phyloP scores from a whole-genome alignment of 2,888 invertebrate species.

The Volucella zonaria region DNA sequence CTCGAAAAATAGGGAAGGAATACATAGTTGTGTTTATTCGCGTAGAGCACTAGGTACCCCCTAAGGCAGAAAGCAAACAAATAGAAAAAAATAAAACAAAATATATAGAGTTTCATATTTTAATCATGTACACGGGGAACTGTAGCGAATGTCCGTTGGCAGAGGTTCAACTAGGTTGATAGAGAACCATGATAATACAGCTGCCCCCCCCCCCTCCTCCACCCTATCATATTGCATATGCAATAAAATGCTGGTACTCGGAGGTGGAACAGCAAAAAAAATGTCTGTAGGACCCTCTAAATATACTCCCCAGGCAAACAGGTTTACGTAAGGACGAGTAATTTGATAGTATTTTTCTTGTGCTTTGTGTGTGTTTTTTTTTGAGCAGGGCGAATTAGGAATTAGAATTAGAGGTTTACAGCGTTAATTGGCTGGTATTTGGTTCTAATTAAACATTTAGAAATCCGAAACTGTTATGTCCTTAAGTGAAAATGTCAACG shows the following conservation, averaged over 20 bases:
- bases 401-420: slow-evolving; percentile 4
- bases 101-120: slow-evolving; percentile 37
- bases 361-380: slow-evolving; percentile 7
- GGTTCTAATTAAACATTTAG: slow-evolving; percentile 50
- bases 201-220: background rate
- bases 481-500: background rate
- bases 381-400: slow-evolving; percentile 7
- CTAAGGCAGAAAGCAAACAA: background rate
- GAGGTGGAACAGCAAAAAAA: slow-evolving; percentile 7
- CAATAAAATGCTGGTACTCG: background rate
- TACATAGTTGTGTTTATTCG: background rate
- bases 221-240: slow-evolving; percentile 1
- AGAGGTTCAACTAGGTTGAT: slow-evolving; percentile 33
- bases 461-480: slow-evolving; percentile 9
- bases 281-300: background rate
- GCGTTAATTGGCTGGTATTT: slow-evolving; percentile 43
- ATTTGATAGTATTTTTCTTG: slow-evolving; percentile 29
- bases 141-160: slow-evolving; percentile 29
- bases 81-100: slow-evolving; percentile 4
- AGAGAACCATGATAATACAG: slow-evolving; percentile 14
- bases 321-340: slow-evolving; percentile 42
- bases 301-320: slow-evolving; percentile 30
- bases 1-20: background rate
- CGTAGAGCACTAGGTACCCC: background rate
- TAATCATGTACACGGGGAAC: slow-evolving; percentile 34